These are phyloP conservation scores for Noctua janthina DNA, from an alignment of 2,888 invertebrate genomes.

Conservation along the genomic window DNA sequence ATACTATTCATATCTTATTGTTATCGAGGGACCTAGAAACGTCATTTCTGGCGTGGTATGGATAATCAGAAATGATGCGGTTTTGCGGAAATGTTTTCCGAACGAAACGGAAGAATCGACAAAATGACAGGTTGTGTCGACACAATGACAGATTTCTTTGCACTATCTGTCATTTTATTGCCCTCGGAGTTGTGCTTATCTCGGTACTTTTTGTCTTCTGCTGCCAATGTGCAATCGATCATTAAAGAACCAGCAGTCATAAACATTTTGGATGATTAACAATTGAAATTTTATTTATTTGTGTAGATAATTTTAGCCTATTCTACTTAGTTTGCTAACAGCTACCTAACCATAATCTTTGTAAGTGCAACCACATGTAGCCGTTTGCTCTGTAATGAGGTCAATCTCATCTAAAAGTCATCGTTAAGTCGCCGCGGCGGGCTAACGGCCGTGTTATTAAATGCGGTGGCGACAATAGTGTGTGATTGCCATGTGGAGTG, in stretches of 20 bases:
- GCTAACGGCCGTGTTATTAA: slow-evolving; percentile 68
- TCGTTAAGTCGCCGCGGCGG: slow-evolving; percentile 40
- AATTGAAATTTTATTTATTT: not conserved
- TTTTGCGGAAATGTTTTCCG: too few species aligned
- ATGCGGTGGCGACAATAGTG: slow-evolving; percentile 70
- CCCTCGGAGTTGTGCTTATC: too few species aligned
- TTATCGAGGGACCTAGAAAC: too few species aligned
- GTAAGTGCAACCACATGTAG: slow-evolving; percentile 55
- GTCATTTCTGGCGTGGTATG: too few species aligned
- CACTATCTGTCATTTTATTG: too few species aligned
- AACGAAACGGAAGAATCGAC: too few species aligned
- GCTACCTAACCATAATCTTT: slow-evolving; percentile 10
- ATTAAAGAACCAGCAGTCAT: slow-evolving; percentile 11
- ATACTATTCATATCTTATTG: too few species aligned
- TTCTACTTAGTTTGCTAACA: not conserved
- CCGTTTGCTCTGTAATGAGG: slow-evolving; percentile 46
- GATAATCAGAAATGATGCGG: too few species aligned
- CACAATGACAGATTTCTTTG: too few species aligned
- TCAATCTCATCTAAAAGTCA: slow-evolving; percentile 49
- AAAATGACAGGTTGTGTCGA: too few species aligned
- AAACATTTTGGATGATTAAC: slow-evolving; percentile 22
- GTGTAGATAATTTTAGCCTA: not conserved
- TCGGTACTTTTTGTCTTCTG: not conserved
- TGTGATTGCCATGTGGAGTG: slow-evolving; percentile 72
- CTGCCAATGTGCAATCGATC: not conserved